Evolutionary conservation across 1,140 invertebrate genomes (phyloP), one percentile per base, ranked within the genome.

Genomic region (Drosophila navojoa): DNA sequence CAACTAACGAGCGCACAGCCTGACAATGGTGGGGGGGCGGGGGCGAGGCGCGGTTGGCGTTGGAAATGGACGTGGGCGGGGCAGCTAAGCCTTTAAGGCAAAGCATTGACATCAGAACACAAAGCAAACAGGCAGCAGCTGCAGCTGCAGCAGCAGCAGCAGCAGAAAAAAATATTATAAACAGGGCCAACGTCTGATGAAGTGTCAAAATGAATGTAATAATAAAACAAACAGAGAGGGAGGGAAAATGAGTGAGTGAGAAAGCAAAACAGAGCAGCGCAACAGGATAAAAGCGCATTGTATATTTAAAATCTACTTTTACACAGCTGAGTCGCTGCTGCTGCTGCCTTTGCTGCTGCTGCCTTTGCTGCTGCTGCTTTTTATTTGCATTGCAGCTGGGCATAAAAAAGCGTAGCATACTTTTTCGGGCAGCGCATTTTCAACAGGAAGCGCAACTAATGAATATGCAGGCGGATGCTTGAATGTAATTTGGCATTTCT

Each of bases 191-290:
- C 84, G 84, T 77, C 84, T 87, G 84, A 87, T 87, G 84, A 87
- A 87, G 84, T 87, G 84, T 89, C 85, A 89, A 87, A 87, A 87
- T 87, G 84, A 82, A 87, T 87, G 82, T 71, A 81, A 87, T 87
- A 87, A 89, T 79, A 84, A 71, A 89, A 82, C 76, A 89, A 87
- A 89, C 82, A 76, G 32, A 80, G 75, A 52, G 7, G 2, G 19
- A 10, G 59, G 9, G 42, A 45, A 16, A 29, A 13, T 35, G 32
- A 29, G n/a, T 19, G 35, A 40, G 9, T 32, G 25, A 25, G 19
- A 38, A 54, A 55, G 35, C 9, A 29, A 45, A 52, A 32, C 4
- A 29, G 10, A 29, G 25, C 5, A 27, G 40, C 22, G 55, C 40
- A 58, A 58, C 55, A 44, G 45, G 32, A 71, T 19, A 15, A 58